These are phyloP conservation scores for Astropecten irregularis DNA, from an alignment of 53 echinoderm and acorn worm genomes.

Conservation along the genomic window DNA sequence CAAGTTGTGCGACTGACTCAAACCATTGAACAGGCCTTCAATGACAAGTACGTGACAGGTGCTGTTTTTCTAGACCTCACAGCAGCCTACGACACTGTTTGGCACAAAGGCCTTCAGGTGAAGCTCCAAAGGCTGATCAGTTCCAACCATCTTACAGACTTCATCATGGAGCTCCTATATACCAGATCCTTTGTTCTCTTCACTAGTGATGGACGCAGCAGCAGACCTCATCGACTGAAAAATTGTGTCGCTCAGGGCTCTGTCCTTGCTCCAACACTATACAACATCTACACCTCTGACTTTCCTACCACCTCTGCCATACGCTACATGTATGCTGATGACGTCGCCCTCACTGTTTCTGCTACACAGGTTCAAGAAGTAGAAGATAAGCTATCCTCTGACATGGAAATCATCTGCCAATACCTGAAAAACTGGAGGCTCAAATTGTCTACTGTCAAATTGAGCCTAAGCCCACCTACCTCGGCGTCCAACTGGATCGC, in stretches of 20 bases:
- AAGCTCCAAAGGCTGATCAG: neutral
- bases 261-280: slow-evolving; percentile 25
- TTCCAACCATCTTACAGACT: neutral
- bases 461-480: too few relatives aligned
- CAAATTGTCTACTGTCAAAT: slow-evolving; percentile 20
- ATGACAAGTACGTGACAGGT: neutral
- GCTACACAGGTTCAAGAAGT: neutral
- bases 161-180: neutral
- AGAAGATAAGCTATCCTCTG: neutral
- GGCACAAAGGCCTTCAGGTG: too few relatives aligned
- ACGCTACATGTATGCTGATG: slow-evolving; percentile 39
- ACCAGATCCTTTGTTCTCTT: slow-evolving; percentile 28
- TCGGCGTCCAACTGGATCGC: slow-evolving; percentile 32
- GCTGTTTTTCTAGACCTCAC: neutral
- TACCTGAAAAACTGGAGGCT: slow-evolving; percentile 9
- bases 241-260: slow-evolving; percentile 21
- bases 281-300: slow-evolving; percentile 25
- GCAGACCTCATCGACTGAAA: slow-evolving; percentile 8
- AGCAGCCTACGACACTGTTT: neutral
- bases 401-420: slow-evolving; percentile 11
- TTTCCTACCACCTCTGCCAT: slow-evolving; percentile 18
- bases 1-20: neutral
- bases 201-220: slow-evolving; percentile 7
- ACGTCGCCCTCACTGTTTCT: slow-evolving; percentile 20
- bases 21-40: neutral